phyloP scores from a whole-genome alignment of 1,140 invertebrate genomes.

The Aphelinus certus region DNA sequence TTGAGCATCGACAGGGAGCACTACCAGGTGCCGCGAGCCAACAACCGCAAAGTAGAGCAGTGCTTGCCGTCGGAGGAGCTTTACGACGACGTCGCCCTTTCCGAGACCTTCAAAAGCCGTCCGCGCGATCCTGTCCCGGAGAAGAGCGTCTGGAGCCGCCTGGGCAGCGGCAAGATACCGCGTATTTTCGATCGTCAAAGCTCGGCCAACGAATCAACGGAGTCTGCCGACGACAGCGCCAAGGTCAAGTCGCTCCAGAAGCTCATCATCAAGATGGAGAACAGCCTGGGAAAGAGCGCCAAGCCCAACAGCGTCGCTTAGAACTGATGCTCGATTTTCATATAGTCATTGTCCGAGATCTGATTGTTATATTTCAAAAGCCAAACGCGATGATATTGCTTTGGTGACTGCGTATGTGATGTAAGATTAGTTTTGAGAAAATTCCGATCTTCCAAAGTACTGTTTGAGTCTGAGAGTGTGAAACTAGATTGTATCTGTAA shows the following conservation, averaged over 20 bases:
- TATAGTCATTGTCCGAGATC: too few relatives aligned
- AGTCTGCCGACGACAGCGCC: neutral
- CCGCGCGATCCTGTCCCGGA: slow-evolving; percentile 43
- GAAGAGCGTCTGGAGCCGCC: slow-evolving; percentile 53
- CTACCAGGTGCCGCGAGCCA: slow-evolving; percentile 52
- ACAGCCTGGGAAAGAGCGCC: slow-evolving; percentile 50
- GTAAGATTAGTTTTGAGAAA: too few relatives aligned
- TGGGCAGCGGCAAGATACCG: slow-evolving; percentile 45
- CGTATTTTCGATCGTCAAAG: slow-evolving; percentile 39
- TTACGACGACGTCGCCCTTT: slow-evolving; percentile 55
- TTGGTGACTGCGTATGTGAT: too few relatives aligned
- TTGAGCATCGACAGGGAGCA: slow-evolving; percentile 44
- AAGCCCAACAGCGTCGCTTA: slow-evolving; percentile 25
- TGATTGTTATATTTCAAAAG: too few relatives aligned
- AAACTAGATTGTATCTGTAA: too few relatives aligned
- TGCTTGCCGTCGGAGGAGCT: slow-evolving; percentile 42
- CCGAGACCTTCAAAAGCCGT: slow-evolving; percentile 46
- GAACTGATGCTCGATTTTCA: neutral
- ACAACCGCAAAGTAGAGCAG: slow-evolving; percentile 25
- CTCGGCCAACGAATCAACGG: slow-evolving; percentile 21
- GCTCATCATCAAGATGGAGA: slow-evolving; percentile 58
- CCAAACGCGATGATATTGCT: too few relatives aligned
- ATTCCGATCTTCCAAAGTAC: too few relatives aligned
- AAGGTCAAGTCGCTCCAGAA: slow-evolving; percentile 58
- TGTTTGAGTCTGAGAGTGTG: too few relatives aligned